Evolutionary conservation across 1,140 invertebrate genomes (phyloP).

Genomic region (Brachionus asplanchnoidis): DNA sequence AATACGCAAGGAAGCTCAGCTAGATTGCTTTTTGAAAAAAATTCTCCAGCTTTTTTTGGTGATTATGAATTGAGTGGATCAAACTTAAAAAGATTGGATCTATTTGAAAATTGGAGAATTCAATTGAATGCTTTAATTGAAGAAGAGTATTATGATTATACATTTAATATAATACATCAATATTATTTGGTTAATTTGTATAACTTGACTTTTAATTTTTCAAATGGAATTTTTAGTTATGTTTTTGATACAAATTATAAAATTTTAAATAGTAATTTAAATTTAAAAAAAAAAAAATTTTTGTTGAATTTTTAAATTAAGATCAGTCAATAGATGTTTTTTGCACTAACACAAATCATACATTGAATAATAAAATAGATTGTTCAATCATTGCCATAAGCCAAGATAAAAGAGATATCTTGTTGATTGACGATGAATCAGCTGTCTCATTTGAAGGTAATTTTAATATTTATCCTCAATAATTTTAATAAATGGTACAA

Average conservation of each 20-base stretch:
- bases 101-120: neutral
- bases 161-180: neutral
- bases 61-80: neutral
- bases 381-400: neutral
- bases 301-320: neutral
- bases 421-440: neutral
- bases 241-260: neutral
- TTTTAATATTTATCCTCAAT: neutral
- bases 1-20: neutral
- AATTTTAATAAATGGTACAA: too few relatives aligned
- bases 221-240: too few relatives aligned
- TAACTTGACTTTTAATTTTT: neutral
- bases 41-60: neutral
- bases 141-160: constrained; percentile 2
- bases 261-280: neutral
- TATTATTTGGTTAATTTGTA: neutral
- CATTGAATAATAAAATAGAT: neutral
- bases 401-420: neutral
- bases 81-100: neutral
- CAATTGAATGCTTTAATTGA: neutral
- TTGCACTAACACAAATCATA: neutral
- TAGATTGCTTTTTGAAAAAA: neutral
- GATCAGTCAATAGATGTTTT: neutral
- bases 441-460: neutral
- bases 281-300: neutral